Percentiles rank a stretch among this genome's conserved stretches.
Evolutionary conservation across 2,888 invertebrate species (phyloP).

Genomic region (Cotesia congregata): DNA sequence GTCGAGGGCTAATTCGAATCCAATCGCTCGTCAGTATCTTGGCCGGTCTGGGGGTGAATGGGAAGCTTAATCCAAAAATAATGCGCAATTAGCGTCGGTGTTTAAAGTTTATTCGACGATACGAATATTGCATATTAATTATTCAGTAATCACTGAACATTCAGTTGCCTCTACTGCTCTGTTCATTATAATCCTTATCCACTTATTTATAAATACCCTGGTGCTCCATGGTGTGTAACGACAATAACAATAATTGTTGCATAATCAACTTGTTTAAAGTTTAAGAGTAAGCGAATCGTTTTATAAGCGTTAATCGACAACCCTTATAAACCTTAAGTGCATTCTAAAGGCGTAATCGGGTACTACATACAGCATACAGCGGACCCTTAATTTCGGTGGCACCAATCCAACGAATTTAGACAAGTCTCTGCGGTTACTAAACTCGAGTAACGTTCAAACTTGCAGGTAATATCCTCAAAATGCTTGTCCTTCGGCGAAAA

Average conservation of each 20-base stretch:
- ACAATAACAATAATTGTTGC: constrained; percentile 17
- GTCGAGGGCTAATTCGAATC: constrained; percentile 66
- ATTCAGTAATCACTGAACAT: constrained; percentile 53
- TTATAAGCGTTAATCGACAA: constrained; percentile 31
- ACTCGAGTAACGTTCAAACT: constrained; percentile 31
- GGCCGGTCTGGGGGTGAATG: background rate
- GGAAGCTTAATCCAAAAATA: constrained; percentile 64
- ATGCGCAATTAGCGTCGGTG: constrained; percentile 51
- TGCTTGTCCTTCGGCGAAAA: constrained; percentile 28
- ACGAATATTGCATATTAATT: constrained; percentile 60
- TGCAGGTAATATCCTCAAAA: constrained; percentile 35
- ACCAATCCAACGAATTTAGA: constrained; percentile 61
- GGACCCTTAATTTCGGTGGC: constrained; percentile 51
- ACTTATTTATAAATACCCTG: no score
- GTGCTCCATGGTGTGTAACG: no score
- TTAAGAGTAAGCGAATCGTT: constrained; percentile 30
- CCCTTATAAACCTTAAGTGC: background rate
- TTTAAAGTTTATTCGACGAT: constrained; percentile 30
- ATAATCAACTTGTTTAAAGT: constrained; percentile 26
- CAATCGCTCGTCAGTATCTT: constrained; percentile 56
- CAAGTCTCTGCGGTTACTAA: constrained; percentile 51
- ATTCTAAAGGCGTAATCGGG: background rate
- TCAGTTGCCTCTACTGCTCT: constrained; percentile 13
- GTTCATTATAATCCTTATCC: no score
- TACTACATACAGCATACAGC: background rate